phyloP scores from a whole-genome alignment of 2,888 invertebrate species.

The Lypha dubia region DNA sequence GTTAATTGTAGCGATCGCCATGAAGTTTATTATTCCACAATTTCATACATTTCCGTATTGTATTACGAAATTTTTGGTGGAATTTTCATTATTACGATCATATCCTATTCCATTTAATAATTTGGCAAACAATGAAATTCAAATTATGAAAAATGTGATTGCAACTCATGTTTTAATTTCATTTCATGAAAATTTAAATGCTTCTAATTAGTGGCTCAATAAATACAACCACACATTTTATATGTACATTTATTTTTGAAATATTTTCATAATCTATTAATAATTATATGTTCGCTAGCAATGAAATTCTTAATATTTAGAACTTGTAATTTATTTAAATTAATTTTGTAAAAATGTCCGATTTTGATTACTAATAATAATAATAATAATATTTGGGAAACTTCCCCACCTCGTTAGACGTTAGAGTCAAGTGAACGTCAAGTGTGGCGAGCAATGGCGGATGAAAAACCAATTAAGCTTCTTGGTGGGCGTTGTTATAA shows the following conservation, averaged over 20 bases:
- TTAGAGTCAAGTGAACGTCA: constrained; percentile 42
- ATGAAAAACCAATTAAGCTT: constrained; percentile 73
- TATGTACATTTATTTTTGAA: background rate
- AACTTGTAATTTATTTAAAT: constrained; percentile 2
- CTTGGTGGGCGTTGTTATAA: constrained; percentile 72
- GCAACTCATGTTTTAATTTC: too few relatives aligned
- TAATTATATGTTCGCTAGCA: background rate
- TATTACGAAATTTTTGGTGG: too few relatives aligned
- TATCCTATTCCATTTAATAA: too few relatives aligned
- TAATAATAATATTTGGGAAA: constrained; percentile 29
- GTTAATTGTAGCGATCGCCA: too few relatives aligned
- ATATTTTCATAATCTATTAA: constrained; percentile 6
- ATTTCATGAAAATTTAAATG: too few relatives aligned
- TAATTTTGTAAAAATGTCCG: background rate
- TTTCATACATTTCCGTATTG: too few relatives aligned
- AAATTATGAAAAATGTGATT: too few relatives aligned
- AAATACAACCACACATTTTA: too few relatives aligned
- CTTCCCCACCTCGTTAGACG: constrained; percentile 59
- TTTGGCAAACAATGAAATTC: too few relatives aligned
- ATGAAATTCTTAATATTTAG: background rate
- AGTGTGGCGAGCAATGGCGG: constrained; percentile 63
- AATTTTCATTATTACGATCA: too few relatives aligned
- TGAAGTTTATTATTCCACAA: too few relatives aligned
- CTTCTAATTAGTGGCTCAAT: too few relatives aligned
- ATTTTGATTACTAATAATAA: background rate